Conservation (phyloP, 2,113 vertebrate species). For the Hiodon alosoides region DNA sequence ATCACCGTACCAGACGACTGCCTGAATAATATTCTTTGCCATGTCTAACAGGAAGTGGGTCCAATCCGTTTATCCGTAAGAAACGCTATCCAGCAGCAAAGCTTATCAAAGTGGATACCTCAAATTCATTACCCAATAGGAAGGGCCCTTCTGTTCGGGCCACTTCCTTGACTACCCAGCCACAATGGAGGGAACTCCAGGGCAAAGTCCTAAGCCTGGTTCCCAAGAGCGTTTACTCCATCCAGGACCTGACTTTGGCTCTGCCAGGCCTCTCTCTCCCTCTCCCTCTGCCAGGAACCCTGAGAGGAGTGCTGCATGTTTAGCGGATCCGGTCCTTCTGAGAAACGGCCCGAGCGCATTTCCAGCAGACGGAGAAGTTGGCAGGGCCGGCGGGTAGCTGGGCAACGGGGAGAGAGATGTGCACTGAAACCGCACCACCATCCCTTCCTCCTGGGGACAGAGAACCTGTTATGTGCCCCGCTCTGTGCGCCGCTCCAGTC, state of each 20-base stretch:
- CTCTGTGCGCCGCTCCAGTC: neutral
- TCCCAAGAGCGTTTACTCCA: too few species aligned
- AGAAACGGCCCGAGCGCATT: neutral
- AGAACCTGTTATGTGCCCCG: neutral
- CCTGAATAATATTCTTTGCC: neutral
- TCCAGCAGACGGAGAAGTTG: neutral
- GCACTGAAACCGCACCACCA: neutral
- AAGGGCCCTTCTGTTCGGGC: too few species aligned
- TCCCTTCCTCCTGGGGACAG: neutral
- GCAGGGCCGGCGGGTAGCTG: neutral
- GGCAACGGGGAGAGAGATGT: neutral
- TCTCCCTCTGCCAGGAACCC: neutral
- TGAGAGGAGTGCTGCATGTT: neutral
- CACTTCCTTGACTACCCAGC: too few species aligned
- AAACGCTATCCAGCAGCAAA: slow-evolving; percentile 1
- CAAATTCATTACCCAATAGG: too few species aligned
- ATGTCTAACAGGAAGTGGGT: neutral
- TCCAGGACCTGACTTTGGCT: neutral
- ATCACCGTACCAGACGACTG: neutral
- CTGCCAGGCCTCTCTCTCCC: neutral
- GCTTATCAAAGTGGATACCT: too few species aligned
- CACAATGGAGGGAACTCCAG: too few species aligned
- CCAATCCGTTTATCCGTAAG: neutral
- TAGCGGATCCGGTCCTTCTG: neutral
- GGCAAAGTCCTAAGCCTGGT: too few species aligned